These are phyloP conservation scores for Volucella inflata DNA, from an alignment of 2,888 invertebrate species.

Conservation along the genomic window DNA sequence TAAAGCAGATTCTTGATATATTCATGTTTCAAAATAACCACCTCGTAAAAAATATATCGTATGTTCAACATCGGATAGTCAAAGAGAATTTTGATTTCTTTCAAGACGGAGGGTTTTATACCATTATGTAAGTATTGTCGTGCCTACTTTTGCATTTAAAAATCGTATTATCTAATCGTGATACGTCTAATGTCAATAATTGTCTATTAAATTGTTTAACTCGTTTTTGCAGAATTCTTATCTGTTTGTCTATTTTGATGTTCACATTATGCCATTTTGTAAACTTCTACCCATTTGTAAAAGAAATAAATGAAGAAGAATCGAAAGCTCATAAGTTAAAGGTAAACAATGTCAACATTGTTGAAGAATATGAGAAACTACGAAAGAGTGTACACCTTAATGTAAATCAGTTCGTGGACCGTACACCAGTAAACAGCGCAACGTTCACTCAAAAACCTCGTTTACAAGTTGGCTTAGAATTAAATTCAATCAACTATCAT, in stretches of 20 bases:
- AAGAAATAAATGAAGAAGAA: constrained; percentile 35
- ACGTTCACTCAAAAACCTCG: constrained; percentile 41
- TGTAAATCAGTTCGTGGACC: constrained; percentile 44
- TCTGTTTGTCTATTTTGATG: constrained; percentile 47
- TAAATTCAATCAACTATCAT: constrained; percentile 9
- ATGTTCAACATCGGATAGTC: constrained; percentile 77
- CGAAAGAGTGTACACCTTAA: constrained; percentile 52
- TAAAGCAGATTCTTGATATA: constrained; percentile 78
- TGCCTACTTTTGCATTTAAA: not conserved
- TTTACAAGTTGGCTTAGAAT: not conserved
- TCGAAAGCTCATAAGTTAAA: constrained; percentile 17
- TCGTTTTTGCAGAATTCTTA: constrained; percentile 37
- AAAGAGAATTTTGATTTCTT: constrained; percentile 77
- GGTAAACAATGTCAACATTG: constrained; percentile 16
- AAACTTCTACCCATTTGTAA: constrained; percentile 55
- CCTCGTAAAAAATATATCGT: constrained; percentile 78
- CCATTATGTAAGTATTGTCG: constrained; percentile 77
- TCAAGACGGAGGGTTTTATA: constrained; percentile 78
- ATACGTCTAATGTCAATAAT: too few species aligned
- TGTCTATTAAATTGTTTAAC: not conserved
- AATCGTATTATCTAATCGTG: not conserved
- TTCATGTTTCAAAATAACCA: constrained; percentile 78
- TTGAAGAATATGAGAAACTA: constrained; percentile 62
- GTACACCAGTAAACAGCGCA: constrained; percentile 31
- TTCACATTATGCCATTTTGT: constrained; percentile 55